A percentile compares a stretch with the other conserved stretches of the same genome.
phyloP scores from a whole-genome alignment of 2,888 invertebrate genomes.

The Adelphocoris suturalis region DNA sequence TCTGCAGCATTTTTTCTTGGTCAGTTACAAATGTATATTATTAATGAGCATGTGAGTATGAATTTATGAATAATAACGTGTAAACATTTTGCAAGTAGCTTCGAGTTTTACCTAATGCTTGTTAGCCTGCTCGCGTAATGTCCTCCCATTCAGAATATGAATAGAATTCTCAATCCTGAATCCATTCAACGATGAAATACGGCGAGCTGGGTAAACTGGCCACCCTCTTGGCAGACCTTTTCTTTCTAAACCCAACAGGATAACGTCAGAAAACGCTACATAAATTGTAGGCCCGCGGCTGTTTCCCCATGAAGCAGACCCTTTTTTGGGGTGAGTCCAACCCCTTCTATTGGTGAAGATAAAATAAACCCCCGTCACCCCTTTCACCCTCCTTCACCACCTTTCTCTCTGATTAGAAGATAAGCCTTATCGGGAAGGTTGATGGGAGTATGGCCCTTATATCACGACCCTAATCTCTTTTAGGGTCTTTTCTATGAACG shows the following conservation, averaged over 20 bases:
- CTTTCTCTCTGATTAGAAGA: neutral
- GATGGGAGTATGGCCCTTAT: neutral
- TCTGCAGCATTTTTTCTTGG: no score
- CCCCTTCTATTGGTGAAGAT: neutral
- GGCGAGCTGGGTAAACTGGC: neutral
- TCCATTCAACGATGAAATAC: slow-evolving; percentile 18
- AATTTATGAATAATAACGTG: no score
- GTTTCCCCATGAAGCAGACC: neutral
- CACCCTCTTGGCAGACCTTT: neutral
- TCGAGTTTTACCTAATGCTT: no score
- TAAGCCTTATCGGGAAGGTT: neutral
- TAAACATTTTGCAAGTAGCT: no score
- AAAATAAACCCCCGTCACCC: neutral
- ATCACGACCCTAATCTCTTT: slow-evolving; percentile 15
- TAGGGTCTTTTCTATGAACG: neutral
- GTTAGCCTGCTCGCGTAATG: no score
- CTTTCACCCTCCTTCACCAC: neutral
- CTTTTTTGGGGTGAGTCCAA: neutral
- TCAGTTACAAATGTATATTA: no score
- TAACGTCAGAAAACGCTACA: slow-evolving; percentile 29
- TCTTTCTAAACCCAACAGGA: neutral
- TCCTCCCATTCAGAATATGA: no score
- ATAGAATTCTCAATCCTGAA: neutral
- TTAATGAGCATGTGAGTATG: no score
- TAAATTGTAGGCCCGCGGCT: neutral